These are phyloP conservation scores for Hirtodrosophila cameraria DNA, from an alignment of 2,888 invertebrate species.

Conservation along the genomic window DNA sequence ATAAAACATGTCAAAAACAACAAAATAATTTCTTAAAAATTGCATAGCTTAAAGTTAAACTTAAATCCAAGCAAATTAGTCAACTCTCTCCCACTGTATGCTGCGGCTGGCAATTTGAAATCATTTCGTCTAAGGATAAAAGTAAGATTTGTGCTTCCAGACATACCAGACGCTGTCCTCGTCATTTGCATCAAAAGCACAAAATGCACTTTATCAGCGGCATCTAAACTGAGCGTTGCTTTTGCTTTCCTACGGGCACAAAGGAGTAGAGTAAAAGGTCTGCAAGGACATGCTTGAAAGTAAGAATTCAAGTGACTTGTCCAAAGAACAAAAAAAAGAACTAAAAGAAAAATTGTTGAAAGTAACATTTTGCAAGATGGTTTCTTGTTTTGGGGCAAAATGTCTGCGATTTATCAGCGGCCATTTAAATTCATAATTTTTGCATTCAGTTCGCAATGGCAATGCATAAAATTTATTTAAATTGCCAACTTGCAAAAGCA, in stretches of 20 bases:
- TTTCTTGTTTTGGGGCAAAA: not conserved
- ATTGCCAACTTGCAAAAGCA: constrained; percentile 53
- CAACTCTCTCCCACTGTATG: too few relatives aligned
- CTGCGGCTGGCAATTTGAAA: too few relatives aligned
- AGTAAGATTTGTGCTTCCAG: constrained; percentile 13
- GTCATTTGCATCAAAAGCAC: constrained; percentile 68
- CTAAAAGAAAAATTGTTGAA: constrained; percentile 13
- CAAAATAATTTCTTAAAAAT: too few relatives aligned
- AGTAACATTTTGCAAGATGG: constrained; percentile 19
- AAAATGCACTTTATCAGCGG: constrained; percentile 80
- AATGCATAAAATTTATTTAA: constrained; percentile 70
- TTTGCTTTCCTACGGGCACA: constrained; percentile 5
- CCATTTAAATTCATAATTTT: constrained; percentile 82
- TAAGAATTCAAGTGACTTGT: constrained; percentile 10
- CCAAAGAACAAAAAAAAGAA: constrained; percentile 5
- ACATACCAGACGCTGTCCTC: constrained; percentile 18
- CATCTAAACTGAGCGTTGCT: constrained; percentile 26
- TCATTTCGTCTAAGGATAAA: too few relatives aligned
- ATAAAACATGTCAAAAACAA: too few relatives aligned
- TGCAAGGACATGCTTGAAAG: constrained; percentile 1
- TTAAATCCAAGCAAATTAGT: too few relatives aligned
- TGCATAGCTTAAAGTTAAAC: too few relatives aligned
- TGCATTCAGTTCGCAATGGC: constrained; percentile 34
- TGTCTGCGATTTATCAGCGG: constrained; percentile 74
- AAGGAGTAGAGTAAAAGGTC: constrained; percentile 17